phyloP scores from a whole-genome alignment of 2,888 invertebrate genomes.

The Mimachlamys varia region DNA sequence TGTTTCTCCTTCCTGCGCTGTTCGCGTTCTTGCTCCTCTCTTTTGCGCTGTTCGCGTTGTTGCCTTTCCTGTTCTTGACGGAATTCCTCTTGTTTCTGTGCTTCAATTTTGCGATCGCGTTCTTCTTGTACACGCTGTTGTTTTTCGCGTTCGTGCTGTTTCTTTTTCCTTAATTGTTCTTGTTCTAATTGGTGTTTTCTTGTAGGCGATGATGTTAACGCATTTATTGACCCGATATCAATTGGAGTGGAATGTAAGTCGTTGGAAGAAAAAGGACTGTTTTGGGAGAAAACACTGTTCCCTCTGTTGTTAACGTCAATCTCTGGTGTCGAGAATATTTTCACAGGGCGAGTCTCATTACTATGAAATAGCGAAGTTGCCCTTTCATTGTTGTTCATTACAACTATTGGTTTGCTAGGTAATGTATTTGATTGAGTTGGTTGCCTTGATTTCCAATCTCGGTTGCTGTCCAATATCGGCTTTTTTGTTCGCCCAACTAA shows the following conservation, averaged over 20 bases:
- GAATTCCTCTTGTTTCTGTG: not conserved
- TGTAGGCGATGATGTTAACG: not conserved
- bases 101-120: not conserved
- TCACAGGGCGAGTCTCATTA: not conserved
- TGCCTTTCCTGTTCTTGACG: not conserved
- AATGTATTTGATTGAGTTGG: not conserved
- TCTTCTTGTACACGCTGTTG: not conserved
- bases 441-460: not conserved
- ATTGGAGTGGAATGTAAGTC: not conserved
- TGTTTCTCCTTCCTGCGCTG: not conserved
- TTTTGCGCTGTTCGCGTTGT: not conserved
- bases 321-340: not conserved
- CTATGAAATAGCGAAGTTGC: no score
- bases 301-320: not conserved
- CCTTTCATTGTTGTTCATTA: not conserved
- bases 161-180: not conserved
- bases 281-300: not conserved
- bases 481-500: not conserved
- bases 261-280: not conserved
- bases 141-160: not conserved
- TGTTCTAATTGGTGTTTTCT: not conserved
- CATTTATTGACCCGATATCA: not conserved
- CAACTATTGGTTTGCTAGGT: not conserved
- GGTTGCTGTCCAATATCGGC: not conserved
- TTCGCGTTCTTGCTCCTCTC: not conserved